Conservation (phyloP, 2,797 vertebrate genomes). For the Typhlichthys eigenmanni region DNA sequence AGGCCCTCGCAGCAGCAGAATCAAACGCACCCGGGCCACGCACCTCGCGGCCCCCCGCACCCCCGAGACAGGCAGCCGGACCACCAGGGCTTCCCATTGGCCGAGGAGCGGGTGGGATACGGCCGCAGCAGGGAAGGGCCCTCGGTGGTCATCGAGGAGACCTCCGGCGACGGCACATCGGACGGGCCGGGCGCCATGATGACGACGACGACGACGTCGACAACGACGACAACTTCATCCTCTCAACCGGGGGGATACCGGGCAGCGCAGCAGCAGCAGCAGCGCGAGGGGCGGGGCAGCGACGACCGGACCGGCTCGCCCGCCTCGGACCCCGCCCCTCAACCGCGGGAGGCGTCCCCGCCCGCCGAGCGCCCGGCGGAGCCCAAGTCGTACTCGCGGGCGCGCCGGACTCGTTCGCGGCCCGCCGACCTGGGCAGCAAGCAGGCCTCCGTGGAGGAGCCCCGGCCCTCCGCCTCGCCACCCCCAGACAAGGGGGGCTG, state of each 20-base stretch:
- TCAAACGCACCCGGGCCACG: too few species aligned
- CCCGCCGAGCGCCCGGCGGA: slow-evolving; percentile 86
- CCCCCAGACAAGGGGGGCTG: slow-evolving; percentile 40
- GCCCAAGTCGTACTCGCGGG: slow-evolving; percentile 93
- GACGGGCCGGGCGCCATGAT: slow-evolving; percentile 44
- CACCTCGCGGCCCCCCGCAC: not conserved
- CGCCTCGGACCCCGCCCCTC: slow-evolving; percentile 8
- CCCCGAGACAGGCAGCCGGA: slow-evolving; percentile 35
- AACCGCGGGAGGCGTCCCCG: slow-evolving; percentile 62
- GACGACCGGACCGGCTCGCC: slow-evolving; percentile 16
- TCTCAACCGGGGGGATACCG: slow-evolving; percentile 1
- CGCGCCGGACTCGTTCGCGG: slow-evolving; percentile 88
- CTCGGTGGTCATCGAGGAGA: slow-evolving; percentile 62
- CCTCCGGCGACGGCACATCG: slow-evolving; percentile 28
- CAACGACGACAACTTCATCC: not conserved
- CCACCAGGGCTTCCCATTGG: slow-evolving; percentile 12
- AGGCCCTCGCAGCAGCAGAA: slow-evolving; percentile 42
- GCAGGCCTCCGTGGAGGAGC: slow-evolving; percentile 82
- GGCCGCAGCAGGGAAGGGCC: slow-evolving; percentile 49
- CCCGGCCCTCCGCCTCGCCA: slow-evolving; percentile 39
- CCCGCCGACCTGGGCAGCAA: slow-evolving; percentile 85
- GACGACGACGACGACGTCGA: rapidly evolving
- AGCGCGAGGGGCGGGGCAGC: slow-evolving; percentile 68
- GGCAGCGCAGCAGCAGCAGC: slow-evolving; percentile 52
- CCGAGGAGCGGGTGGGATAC: slow-evolving; percentile 30